Conservation (phyloP, 2,113 vertebrate genomes). For the Benitochromis conjunctus region DNA sequence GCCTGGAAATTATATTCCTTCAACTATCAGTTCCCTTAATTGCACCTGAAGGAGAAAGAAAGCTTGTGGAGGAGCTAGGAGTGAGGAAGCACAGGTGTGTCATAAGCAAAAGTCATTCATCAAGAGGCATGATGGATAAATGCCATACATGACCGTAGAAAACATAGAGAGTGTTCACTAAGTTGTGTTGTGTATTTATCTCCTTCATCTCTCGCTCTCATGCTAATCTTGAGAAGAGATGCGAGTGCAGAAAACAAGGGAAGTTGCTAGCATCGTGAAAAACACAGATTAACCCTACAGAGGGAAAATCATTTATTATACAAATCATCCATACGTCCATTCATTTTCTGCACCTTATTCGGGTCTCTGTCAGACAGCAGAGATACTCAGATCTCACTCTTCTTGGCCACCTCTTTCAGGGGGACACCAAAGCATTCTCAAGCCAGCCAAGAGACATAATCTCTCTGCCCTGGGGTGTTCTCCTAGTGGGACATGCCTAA, state of each 20-base stretch:
- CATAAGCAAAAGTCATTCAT: background rate
- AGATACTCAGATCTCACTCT: background rate
- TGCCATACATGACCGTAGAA: rapidly evolving
- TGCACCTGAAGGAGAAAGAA: background rate
- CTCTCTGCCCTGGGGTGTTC: background rate
- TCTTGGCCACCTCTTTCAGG: background rate
- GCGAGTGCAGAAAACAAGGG: background rate
- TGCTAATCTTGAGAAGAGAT: background rate
- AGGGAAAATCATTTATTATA: background rate
- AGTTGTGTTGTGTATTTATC: background rate
- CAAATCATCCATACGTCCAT: background rate
- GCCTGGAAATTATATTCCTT: background rate
- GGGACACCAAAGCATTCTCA: background rate
- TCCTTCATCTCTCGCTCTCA: background rate
- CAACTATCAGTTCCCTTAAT: background rate
- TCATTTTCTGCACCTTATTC: background rate
- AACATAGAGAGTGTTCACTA: background rate
- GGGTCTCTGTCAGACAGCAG: background rate
- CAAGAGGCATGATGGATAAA: background rate
- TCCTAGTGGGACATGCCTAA: background rate
- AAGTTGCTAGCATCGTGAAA: background rate
- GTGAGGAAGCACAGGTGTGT: background rate
- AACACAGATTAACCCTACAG: background rate
- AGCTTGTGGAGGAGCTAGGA: background rate
- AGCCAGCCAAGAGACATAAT: background rate